phyloP scores from a whole-genome alignment of 2,113 vertebrate species.

The Ctenomys sociabilis region DNA sequence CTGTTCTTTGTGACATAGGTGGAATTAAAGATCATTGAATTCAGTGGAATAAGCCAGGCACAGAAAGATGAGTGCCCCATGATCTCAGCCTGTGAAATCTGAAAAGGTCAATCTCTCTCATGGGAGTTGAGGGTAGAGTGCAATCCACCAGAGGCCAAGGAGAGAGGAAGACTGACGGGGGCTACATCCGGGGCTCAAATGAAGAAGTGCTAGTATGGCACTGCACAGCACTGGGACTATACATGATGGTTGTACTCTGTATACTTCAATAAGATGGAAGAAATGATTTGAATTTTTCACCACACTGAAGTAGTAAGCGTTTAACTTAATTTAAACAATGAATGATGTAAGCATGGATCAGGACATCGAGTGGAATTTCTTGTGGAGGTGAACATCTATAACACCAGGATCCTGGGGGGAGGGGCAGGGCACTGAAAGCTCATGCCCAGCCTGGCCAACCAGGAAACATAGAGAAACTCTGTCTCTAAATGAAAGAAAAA shows the following conservation, averaged over 20 bases:
- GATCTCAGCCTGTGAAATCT: too few species aligned
- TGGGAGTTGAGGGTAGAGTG: background rate
- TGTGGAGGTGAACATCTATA: background rate
- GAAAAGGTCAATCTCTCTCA: background rate
- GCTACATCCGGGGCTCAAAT: background rate
- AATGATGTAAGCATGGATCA: background rate
- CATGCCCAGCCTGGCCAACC: background rate
- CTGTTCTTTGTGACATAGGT: background rate
- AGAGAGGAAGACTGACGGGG: too few species aligned
- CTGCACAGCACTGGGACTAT: background rate
- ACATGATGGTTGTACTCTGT: background rate
- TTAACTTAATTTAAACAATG: background rate
- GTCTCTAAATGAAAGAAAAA: background rate
- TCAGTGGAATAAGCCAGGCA: background rate
- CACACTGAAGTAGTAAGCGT: background rate
- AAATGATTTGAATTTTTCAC: background rate
- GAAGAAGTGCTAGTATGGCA: background rate
- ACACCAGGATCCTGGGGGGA: background rate
- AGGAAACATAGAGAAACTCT: background rate
- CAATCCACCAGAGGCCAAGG: background rate
- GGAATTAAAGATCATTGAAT: background rate
- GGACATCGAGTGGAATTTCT: background rate
- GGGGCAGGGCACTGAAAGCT: background rate
- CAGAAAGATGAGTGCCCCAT: background rate
- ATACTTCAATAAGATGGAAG: background rate